Conservation (phyloP, 1,140 invertebrate species). For the Tetramorium parvispinum region DNA sequence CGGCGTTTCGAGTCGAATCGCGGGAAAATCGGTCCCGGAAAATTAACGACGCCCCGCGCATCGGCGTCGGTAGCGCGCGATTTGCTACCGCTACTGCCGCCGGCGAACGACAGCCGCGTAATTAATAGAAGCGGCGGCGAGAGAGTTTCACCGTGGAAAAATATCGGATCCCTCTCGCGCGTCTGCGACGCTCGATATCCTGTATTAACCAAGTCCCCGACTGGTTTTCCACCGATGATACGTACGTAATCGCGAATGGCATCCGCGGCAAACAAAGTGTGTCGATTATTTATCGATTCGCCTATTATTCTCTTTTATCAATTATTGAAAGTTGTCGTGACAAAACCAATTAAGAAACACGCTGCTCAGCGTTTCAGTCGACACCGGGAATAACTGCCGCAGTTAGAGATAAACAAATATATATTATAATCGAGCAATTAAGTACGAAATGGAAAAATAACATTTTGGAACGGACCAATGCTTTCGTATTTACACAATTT, state of each 20-base stretch:
- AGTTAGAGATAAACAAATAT: background rate
- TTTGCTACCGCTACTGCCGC: background rate
- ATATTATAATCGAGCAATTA: background rate
- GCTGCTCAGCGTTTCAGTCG: background rate
- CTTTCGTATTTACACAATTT: background rate
- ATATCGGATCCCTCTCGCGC: conserved; percentile 21
- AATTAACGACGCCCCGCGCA: conserved; percentile 64
- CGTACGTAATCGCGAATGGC: background rate
- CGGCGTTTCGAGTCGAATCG: conserved; percentile 44
- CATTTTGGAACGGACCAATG: background rate
- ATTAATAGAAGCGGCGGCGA: conserved; percentile 65
- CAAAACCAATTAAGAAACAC: conserved; percentile 18
- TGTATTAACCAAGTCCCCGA: conserved; percentile 12
- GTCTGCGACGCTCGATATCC: background rate
- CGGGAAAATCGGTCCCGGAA: conserved; percentile 53
- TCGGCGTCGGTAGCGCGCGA: conserved; percentile 19
- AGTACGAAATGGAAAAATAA: background rate
- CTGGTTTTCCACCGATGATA: background rate
- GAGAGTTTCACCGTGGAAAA: conserved; percentile 64
- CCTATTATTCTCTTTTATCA: conserved; percentile 18
- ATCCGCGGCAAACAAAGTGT: background rate
- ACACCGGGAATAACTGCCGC: background rate
- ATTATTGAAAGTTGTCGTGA: conserved; percentile 1
- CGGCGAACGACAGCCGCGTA: conserved; percentile 59
- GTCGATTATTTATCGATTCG: conserved; percentile 7